These are phyloP conservation scores for Clamator glandarius DNA, from an alignment of 2,797 vertebrate genomes.

Conservation along the genomic window DNA sequence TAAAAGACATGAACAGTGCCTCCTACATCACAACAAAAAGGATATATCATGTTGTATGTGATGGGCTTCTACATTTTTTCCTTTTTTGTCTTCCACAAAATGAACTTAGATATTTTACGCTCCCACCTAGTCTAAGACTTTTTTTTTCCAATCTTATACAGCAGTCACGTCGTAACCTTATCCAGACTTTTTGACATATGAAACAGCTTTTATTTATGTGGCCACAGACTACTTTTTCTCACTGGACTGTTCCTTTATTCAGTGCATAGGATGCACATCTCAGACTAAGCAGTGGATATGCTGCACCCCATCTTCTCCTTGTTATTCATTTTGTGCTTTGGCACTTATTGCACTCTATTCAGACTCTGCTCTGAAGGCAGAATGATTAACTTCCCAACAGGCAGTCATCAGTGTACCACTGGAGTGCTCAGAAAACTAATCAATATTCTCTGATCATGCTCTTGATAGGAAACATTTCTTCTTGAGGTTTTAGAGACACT, in stretches of 20 bases:
- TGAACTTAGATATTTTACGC: background rate
- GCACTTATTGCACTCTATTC: background rate
- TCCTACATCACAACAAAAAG: background rate
- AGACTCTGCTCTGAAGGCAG: slow-evolving; percentile 12
- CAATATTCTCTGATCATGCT: background rate
- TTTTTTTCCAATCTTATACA: background rate
- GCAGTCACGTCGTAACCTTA: background rate
- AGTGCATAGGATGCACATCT: background rate
- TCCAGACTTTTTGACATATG: background rate
- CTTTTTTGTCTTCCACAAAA: background rate
- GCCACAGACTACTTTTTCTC: background rate
- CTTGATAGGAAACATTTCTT: background rate
- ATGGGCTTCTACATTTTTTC: background rate
- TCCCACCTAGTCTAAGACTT: background rate
- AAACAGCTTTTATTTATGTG: background rate
- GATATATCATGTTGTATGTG: rapidly evolving
- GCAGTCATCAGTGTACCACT: background rate
- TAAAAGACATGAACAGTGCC: background rate
- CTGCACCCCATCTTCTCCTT: background rate
- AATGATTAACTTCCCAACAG: slow-evolving; percentile 50
- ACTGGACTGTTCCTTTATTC: background rate
- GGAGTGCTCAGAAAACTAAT: slow-evolving; percentile 20
- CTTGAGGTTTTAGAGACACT: background rate
- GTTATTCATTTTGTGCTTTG: background rate
- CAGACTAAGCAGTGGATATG: background rate